Evolutionary conservation across 2,888 invertebrate species (phyloP), one percentile per base, ranked within the genome.

Genomic region (Gisinianus flammeolus): DNA sequence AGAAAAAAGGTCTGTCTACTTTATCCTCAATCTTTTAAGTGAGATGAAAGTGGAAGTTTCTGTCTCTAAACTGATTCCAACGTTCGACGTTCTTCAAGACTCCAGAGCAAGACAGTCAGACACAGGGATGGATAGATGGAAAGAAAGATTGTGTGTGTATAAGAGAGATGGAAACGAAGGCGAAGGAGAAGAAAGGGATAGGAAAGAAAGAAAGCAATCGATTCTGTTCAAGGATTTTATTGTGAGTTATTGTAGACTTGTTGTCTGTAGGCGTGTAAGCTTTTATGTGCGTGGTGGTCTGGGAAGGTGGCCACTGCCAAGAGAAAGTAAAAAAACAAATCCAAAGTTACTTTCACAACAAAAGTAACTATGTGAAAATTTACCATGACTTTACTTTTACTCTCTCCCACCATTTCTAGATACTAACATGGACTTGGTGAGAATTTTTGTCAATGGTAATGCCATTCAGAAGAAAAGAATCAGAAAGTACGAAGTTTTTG

Each of bases 11-110:
- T 35, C 68, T 35, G 68, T 22, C 68, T 68, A 33, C 35, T 68
- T 68, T 68, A 68, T 68, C 68, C 68, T 68, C 68, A 68, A 68
- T 68, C 68, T 68, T 68, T 35, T 68, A 35, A 68, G 68, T 33
- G 68, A 68, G 68, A 68, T 68, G 35, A 68, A 68, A 68, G 68
- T 68, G 24, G 35, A 68, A 68, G 66, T 68, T 68, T 68, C 35
- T 35, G 35, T 68, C 35, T 35, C 68, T 68, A 30, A 68, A 68
- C 68, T 35, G 31, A 68, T 68, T 30, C 66, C 66, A 3, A 66
- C 66, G 19, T 56, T 62, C 24, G 35, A 35, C 35, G 24, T 62
- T 26, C 62, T 24, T 24, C 62, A 62, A 3, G 10, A 62, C 62
- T 22, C 2, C 62, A 62, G 62, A 24, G 35, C n/a, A 35, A 12